Base-by-base conservation (phyloP, 2,888 invertebrate genomes). In the Agrochola litura region DNA sequence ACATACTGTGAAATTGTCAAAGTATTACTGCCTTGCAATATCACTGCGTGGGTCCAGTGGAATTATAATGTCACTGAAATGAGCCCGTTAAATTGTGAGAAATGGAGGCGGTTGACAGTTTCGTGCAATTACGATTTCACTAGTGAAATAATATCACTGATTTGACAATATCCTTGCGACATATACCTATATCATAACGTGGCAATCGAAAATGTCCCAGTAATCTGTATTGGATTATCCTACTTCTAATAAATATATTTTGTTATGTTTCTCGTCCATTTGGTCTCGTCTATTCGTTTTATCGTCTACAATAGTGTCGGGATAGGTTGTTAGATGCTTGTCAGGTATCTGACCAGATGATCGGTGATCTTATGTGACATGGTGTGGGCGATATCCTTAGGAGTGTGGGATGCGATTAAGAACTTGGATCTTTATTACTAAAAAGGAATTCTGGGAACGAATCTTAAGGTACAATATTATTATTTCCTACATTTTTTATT, bases 171-270 rank as follows among this genome's bases (percentile, higher is more conserved):
- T 30, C 30, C 30, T 30, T 30, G 30, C 2, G 30, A 30, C 30
- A 30, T 30, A 30, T 30, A n/a, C 1, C 1, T 37, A 37, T 37
- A 37, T 46, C 52, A 46, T 70, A 16, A 68, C 54, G 60, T 85
- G 43, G 49, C 22, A 52, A 63, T 66, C 63, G 43, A 73, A 82
- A n/a, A 70, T 46, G 3, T 41, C 4, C 37, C n/a, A 41, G 30
- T 61, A 58, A 73, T 74, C 41, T 69, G 4, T 82, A 68, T 67
- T 8, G 25, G 66, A 86, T 86, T 60, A 86, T 70, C 54, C 2
- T 49, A n/a, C 41, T 67, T 54, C 41, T 54, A 67, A 83, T 63
- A 63, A 72, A 83, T 82, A 65, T 72, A n/a, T 86, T 54, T 83
- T 56, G n/a, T 77, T 77, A 46, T 43, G 46, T 74, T 82, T 82